phyloP scores from a whole-genome alignment of 1,140 invertebrate genomes.

The Drosophila lacertosa region DNA sequence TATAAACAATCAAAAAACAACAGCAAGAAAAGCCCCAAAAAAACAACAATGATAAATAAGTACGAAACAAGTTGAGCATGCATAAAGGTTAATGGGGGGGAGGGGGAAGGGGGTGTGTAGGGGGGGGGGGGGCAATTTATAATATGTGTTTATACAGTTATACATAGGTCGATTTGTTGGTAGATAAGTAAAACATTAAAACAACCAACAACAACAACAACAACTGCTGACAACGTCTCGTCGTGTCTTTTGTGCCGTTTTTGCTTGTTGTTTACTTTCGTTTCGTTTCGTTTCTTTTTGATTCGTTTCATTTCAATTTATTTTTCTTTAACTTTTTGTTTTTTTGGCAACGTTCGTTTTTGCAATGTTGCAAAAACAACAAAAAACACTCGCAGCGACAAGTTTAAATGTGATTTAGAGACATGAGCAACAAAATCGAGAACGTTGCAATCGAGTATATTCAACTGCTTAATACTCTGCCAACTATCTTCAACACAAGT shows the following conservation, averaged over 20 bases:
- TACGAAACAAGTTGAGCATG: conserved; percentile 43
- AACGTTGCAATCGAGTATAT: too few species aligned
- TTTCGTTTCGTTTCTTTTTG: conserved; percentile 34
- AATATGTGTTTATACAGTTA: not conserved
- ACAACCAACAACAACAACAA: not conserved
- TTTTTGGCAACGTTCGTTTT: conserved; percentile 32
- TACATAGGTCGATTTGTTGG: conserved; percentile 27
- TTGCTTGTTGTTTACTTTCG: conserved; percentile 61
- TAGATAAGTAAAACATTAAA: conserved; percentile 27
- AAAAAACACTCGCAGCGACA: conserved; percentile 51
- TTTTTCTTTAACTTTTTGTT: conserved; percentile 33
- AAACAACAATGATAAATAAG: conserved; percentile 20
- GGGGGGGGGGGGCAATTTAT: not conserved
- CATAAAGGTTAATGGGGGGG: conserved; percentile 13
- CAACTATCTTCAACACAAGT: too few species aligned
- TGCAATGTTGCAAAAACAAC: conserved; percentile 57
- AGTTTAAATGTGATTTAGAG: conserved; percentile 50
- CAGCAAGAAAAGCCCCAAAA: conserved; percentile 16
- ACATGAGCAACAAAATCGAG: conserved; percentile 11
- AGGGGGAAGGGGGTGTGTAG: too few species aligned
- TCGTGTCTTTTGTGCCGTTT: conserved; percentile 63
- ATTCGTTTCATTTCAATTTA: conserved; percentile 36
- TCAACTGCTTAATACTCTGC: too few species aligned
- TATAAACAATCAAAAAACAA: conserved; percentile 47
- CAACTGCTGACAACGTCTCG: conserved; percentile 62